Evolutionary conservation across 2,113 vertebrate genomes (phyloP).

Genomic region (Cinclus cinclus): DNA sequence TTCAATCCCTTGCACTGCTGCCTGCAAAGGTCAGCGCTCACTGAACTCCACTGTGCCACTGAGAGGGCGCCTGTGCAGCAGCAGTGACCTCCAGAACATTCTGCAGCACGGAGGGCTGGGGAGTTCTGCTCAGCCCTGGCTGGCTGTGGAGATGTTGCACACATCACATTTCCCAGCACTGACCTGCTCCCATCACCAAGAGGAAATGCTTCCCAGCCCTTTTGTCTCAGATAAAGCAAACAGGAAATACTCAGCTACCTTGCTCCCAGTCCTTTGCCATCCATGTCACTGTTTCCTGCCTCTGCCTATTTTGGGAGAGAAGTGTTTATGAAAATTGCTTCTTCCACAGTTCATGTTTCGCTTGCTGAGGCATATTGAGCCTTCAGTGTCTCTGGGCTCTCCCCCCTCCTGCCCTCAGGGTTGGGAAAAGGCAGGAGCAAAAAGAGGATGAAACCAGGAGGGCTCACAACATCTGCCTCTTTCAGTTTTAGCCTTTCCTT

Average conservation of each 20-base stretch:
- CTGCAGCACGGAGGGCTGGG: background rate
- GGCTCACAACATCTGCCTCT: background rate
- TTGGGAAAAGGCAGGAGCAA: background rate
- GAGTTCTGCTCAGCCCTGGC: background rate
- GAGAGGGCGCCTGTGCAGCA: background rate
- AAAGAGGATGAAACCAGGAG: background rate
- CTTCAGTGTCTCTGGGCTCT: background rate
- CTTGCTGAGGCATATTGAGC: background rate
- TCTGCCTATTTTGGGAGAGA: background rate
- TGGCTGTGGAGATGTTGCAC: background rate
- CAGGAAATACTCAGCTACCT: slow-evolving; percentile 1
- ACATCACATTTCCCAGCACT: background rate
- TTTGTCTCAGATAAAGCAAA: background rate
- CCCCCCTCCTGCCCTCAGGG: background rate
- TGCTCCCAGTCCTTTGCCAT: background rate
- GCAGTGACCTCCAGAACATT: background rate
- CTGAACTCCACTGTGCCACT: background rate
- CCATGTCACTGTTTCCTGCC: background rate
- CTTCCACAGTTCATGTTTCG: background rate
- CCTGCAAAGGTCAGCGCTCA: background rate
- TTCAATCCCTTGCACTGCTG: background rate
- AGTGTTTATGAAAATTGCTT: background rate
- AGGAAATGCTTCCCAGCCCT: slow-evolving; percentile 18
- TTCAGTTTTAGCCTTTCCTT: background rate
- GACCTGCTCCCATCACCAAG: background rate